phyloP scores from a whole-genome alignment of 2,888 invertebrate species.

The Standfussiana lucernea region DNA sequence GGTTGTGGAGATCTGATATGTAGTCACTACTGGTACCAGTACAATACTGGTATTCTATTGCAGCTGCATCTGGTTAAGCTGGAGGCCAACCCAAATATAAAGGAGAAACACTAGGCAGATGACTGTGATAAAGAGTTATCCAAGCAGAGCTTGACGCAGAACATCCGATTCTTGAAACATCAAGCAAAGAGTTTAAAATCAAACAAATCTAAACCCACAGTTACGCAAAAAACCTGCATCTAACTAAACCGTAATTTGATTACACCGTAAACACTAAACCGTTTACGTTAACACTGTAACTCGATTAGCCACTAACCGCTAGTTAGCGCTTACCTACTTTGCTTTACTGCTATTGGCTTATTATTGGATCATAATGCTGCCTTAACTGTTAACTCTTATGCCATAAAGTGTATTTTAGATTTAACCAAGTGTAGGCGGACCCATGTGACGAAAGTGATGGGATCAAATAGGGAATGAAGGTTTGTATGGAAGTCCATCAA shows the following conservation, averaged over 20 bases:
- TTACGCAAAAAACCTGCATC: slow-evolving; percentile 1
- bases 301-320: slow-evolving; percentile 60
- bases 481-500: neutral
- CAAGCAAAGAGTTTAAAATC: neutral
- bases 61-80: neutral
- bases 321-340: slow-evolving; percentile 54
- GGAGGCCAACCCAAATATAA: neutral
- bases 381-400: slow-evolving; percentile 35
- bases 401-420: slow-evolving; percentile 27
- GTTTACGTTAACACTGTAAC: slow-evolving; percentile 61
- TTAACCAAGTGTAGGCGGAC: neutral
- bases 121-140: neutral
- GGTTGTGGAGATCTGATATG: too few species aligned
- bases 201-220: neutral
- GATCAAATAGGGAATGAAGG: neutral
- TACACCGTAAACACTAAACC: slow-evolving; percentile 60
- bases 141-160: neutral
- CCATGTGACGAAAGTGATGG: neutral
- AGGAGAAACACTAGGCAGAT: too few species aligned
- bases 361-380: slow-evolving; percentile 70
- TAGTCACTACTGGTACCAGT: too few species aligned
- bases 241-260: slow-evolving; percentile 56
- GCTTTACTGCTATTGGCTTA: slow-evolving; percentile 70
- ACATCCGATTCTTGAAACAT: neutral
- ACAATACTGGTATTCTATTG: neutral